A percentile compares a stretch with the other conserved stretches of the same genome.
Conservation (phyloP, 1,140 invertebrate genomes). For the Nomia melanderi region DNA sequence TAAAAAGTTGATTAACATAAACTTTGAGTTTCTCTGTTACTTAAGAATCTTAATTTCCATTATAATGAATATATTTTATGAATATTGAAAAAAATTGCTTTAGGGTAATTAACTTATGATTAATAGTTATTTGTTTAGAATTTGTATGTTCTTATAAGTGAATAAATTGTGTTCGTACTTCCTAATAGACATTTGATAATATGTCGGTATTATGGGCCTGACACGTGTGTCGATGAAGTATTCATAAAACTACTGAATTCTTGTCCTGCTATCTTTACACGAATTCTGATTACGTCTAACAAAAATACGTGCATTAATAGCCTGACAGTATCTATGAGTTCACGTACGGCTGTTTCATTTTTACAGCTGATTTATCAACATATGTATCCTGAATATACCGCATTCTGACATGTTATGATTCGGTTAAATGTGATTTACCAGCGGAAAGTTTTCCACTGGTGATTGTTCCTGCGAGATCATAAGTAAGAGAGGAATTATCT, state of each 20-base stretch:
- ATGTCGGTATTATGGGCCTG: neutral
- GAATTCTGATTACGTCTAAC: neutral
- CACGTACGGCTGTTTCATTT: neutral
- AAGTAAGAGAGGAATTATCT: neutral
- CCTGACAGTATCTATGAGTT: neutral
- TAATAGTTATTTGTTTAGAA: neutral
- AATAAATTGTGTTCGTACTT: neutral
- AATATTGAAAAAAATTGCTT: neutral
- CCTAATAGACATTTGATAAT: neutral
- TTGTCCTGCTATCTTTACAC: neutral
- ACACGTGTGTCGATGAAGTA: neutral
- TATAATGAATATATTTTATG: neutral
- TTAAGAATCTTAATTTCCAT: too few relatives aligned
- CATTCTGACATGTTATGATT: conserved; percentile 14
- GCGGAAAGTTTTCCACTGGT: neutral
- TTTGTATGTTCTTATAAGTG: neutral
- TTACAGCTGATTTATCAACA: conserved; percentile 22
- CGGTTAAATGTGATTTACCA: conserved; percentile 1
- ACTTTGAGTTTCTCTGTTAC: neutral
- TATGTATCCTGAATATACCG: neutral
- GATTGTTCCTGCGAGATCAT: neutral
- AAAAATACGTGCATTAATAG: neutral
- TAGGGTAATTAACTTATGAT: neutral
- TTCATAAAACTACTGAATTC: neutral
- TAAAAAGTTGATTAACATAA: neutral